Conservation (phyloP, 2,113 vertebrate genomes). For the Pomatorhinus ruficollis region DNA sequence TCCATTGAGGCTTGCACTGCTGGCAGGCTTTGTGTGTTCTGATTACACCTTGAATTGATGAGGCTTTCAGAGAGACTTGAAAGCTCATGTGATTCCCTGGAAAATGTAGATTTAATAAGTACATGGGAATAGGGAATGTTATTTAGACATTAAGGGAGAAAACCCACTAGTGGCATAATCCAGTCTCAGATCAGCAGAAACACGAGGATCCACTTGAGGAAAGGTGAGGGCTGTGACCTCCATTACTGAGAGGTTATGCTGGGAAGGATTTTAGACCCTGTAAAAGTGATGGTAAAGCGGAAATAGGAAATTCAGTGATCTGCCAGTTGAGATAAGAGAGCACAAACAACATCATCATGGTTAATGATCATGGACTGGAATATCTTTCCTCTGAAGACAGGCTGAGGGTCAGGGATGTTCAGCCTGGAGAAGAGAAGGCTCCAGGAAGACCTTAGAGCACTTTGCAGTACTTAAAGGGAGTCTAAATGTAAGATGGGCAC, state of each 20-base stretch:
- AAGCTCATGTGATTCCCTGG: not conserved
- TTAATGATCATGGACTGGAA: not conserved
- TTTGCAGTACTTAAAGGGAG: not conserved
- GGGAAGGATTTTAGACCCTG: not conserved
- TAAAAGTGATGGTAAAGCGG: not conserved
- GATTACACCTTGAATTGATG: not conserved
- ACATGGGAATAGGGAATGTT: fast-evolving
- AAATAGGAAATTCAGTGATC: not conserved
- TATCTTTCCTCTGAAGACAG: not conserved
- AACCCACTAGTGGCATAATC: not conserved
- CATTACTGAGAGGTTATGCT: not conserved
- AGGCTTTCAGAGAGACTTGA: not conserved
- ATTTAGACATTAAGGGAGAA: not conserved
- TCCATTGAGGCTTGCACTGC: not conserved
- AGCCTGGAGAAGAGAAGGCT: not conserved
- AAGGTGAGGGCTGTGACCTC: not conserved
- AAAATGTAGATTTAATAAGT: not conserved
- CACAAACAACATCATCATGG: not conserved
- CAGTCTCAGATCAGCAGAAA: not conserved
- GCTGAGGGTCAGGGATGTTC: not conserved
- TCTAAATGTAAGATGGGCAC: not conserved
- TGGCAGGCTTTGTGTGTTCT: not conserved
- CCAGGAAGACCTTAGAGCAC: not conserved
- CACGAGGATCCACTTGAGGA: not conserved
- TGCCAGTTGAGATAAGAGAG: not conserved